Base-by-base conservation (phyloP, 2,888 invertebrate species). In the Apotomis betuletana region DNA sequence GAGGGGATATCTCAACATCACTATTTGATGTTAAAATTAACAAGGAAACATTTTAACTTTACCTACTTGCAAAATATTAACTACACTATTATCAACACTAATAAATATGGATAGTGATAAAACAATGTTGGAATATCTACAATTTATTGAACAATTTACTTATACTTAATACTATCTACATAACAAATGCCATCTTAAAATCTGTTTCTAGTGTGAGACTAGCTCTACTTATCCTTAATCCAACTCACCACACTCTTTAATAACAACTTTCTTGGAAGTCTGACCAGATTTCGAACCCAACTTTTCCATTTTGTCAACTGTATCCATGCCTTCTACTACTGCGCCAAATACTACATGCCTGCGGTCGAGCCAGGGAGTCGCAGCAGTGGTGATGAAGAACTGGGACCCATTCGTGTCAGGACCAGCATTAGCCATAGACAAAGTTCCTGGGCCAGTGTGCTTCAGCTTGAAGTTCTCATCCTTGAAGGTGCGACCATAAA, bases 391-490 rank as follows among this genome's bases (percentile, higher is more conserved):
- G 81, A 99, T 96, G 90, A 99, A 99, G 94, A 99, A 99, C 90
- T 99, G 99, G 75, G 98, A 98, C 68, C 99, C 99, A 89, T 99
- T 99, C 76, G 99, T 98, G 87, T 98, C 96, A 44, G 97, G 96
- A 36, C 99, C 99, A 82, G 98, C 97, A 90, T 99, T 99, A 70
- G 98, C 98, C 98, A 99, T 99, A 6, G 98, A 98, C 84, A 99
- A 92, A 73, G 96, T 95, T 83, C 98, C 99, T 74, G 97, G 95
- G 74, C 96, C 97, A 72, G 97, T 96, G 90, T 99, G 99, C 93
- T 96, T 98, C 87, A 98, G 93, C 70, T 94, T 95, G 94, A 99
- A 99, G 94, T 99, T 99, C 92, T 99, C 99, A 91, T 99, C 99
- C 77, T 95, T 96, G 92, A 99, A 99, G 67, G 87, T 90, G 90